Evolutionary conservation across 2,113 vertebrate species (phyloP).

Genomic region (Myocastor coypus): DNA sequence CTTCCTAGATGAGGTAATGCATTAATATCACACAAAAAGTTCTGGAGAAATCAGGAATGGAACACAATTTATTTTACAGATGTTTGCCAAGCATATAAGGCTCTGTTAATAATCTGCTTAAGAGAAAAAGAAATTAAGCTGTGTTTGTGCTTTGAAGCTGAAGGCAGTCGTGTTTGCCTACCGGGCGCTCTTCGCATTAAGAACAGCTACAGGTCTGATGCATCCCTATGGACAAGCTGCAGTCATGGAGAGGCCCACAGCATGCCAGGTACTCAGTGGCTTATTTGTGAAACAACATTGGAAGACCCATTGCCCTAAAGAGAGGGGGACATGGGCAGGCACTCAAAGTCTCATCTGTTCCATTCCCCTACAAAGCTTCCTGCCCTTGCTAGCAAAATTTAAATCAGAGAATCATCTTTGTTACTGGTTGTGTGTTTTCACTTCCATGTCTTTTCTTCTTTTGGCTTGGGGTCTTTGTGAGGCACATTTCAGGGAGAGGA

Average conservation of each 20-base stretch:
- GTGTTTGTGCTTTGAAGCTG: neutral
- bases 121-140: neutral
- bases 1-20: neutral
- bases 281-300: neutral
- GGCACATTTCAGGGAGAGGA: neutral
- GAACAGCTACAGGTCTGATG: neutral
- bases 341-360: neutral
- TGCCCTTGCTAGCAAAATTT: neutral
- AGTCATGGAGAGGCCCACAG: neutral
- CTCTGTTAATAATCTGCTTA: neutral
- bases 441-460: neutral
- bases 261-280: rapidly evolving
- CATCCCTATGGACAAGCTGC: neutral
- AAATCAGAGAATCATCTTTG: neutral
- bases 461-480: neutral
- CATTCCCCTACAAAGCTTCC: neutral
- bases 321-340: neutral
- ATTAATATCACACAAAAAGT: neutral
- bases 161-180: neutral
- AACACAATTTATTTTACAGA: neutral
- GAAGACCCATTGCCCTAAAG: neutral
- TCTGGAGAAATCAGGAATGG: neutral
- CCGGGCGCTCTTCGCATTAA: neutral
- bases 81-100: constrained; percentile 14
- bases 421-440: neutral